Percentiles rank a stretch among this genome's conserved stretches.
phyloP scores from a whole-genome alignment of 2,113 vertebrate genomes.

The Pteronura brasiliensis region DNA sequence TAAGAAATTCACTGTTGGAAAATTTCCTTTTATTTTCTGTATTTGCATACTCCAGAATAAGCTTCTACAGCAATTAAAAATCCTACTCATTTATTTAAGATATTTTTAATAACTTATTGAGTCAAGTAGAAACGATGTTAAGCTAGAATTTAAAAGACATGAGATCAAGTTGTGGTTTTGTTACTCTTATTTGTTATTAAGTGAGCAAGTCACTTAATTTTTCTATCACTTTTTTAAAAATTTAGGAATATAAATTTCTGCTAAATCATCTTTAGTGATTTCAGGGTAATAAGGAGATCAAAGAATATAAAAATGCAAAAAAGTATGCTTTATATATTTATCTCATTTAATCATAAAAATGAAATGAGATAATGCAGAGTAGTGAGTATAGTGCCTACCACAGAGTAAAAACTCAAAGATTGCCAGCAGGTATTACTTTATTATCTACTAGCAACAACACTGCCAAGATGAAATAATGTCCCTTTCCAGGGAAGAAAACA shows the following conservation, averaged over 20 bases:
- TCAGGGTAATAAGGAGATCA: not conserved
- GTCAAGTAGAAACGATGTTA: not conserved
- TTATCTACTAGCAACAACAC: not conserved
- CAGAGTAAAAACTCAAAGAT: not conserved
- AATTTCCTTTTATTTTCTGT: not conserved
- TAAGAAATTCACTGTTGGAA: not conserved
- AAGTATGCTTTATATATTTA: not conserved
- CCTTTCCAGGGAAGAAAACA: not conserved
- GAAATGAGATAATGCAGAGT: not conserved
- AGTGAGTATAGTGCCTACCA: not conserved
- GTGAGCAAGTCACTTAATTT: not conserved
- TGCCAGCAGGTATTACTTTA: not conserved
- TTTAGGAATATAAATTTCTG: not conserved
- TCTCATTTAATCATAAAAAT: not conserved
- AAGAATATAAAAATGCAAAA: not conserved
- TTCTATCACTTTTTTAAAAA: not conserved
- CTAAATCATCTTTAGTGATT: not conserved
- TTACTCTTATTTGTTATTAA: not conserved
- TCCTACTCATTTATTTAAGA: not conserved
- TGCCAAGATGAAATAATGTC: not conserved
- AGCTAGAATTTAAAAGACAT: not conserved
- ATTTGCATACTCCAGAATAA: not conserved
- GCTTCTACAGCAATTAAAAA: not conserved
- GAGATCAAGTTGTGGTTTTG: not conserved
- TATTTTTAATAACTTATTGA: constrained; percentile 2